phyloP scores from a whole-genome alignment of 2,113 vertebrate genomes.

The Poecile atricapillus region DNA sequence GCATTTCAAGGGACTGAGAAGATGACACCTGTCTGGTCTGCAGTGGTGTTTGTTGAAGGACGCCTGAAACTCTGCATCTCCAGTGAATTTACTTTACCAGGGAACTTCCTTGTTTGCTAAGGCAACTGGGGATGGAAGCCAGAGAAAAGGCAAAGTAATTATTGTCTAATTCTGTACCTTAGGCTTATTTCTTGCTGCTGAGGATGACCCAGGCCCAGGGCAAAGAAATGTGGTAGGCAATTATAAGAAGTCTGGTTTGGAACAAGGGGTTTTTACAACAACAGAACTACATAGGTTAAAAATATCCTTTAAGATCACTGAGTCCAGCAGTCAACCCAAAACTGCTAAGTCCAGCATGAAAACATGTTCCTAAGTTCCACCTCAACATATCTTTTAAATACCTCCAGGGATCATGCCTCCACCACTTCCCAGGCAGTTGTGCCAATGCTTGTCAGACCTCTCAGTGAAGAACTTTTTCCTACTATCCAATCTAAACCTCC shows the following conservation, averaged over 20 bases:
- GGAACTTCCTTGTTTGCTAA: neutral
- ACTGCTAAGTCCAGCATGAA: neutral
- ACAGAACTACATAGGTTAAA: neutral
- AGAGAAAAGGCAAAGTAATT: neutral
- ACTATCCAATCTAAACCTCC: neutral
- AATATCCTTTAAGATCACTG: neutral
- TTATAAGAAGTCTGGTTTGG: neutral
- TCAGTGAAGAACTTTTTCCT: neutral
- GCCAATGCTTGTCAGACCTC: neutral
- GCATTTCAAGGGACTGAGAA: neutral
- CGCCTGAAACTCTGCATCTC: neutral
- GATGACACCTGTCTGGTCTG: neutral
- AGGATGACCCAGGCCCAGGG: neutral
- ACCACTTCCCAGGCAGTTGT: neutral
- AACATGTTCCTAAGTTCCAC: neutral
- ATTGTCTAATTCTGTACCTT: neutral
- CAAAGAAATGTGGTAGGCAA: neutral
- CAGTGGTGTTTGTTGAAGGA: neutral
- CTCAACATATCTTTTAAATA: neutral
- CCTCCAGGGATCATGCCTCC: neutral
- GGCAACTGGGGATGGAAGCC: neutral
- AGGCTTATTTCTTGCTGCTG: neutral
- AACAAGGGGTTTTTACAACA: neutral
- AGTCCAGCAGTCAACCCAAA: neutral
- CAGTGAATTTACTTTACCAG: neutral